phyloP scores from a whole-genome alignment of 2,113 vertebrate genomes.

The Rhodinocichla rosea region DNA sequence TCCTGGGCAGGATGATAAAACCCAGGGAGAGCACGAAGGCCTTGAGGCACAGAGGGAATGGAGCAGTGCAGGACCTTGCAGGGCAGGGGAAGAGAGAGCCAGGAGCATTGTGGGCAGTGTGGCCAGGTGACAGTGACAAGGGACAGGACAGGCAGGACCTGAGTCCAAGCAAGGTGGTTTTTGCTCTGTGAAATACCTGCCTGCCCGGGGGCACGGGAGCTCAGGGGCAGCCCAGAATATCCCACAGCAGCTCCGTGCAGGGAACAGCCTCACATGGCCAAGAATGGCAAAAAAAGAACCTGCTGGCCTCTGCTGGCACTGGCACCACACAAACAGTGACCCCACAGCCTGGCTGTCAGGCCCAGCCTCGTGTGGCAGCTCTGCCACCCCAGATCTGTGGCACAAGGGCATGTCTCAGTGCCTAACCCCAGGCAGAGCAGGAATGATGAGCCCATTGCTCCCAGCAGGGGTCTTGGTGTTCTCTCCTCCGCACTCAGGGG shows the following conservation, averaged over 20 bases:
- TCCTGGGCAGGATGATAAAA: not conserved
- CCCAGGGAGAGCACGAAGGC: not conserved
- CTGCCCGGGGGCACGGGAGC: accelerated
- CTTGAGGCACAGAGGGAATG: not conserved
- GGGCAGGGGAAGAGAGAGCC: not conserved
- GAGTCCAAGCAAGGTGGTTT: not conserved
- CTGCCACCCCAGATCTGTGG: not conserved
- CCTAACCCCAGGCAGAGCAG: not conserved
- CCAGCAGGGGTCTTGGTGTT: not conserved
- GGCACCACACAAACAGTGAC: not conserved
- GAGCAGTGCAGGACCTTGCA: accelerated
- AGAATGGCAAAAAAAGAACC: not conserved
- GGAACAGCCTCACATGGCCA: not conserved
- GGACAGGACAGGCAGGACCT: not conserved
- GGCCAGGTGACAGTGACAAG: not conserved
- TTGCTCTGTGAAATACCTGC: not conserved
- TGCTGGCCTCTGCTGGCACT: not conserved
- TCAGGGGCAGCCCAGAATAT: not conserved
- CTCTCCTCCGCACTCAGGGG: accelerated
- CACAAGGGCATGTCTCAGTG: accelerated
- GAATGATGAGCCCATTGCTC: not conserved
- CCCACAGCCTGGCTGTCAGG: accelerated
- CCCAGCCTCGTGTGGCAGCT: not conserved
- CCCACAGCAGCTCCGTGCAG: not conserved
- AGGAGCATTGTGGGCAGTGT: not conserved